Evolutionary conservation across 2,888 invertebrate species (phyloP).

Genomic region (Macrosiphum euphorbiae): DNA sequence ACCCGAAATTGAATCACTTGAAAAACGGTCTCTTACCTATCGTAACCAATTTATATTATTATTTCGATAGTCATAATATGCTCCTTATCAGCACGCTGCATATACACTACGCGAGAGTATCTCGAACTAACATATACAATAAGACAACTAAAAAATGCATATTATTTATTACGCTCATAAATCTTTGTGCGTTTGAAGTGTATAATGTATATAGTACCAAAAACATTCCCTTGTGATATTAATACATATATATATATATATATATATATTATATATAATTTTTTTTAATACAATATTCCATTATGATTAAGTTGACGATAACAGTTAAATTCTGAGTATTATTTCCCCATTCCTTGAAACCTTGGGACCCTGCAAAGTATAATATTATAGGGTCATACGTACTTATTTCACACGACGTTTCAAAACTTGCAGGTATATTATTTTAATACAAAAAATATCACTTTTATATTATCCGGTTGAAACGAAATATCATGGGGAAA

Average conservation of each 20-base stretch:
- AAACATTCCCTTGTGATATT: not conserved
- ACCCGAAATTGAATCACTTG: conserved; percentile 60
- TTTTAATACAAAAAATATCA: not conserved
- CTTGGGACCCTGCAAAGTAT: not conserved
- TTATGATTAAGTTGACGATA: conserved; percentile 5
- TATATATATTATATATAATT: no score
- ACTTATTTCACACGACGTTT: not conserved
- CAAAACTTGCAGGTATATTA: no score
- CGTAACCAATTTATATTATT: conserved; percentile 49
- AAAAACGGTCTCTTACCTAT: conserved; percentile 39
- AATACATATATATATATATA: not conserved
- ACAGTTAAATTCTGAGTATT: not conserved
- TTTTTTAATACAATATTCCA: not conserved
- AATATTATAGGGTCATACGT: not conserved
- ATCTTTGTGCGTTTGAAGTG: not conserved
- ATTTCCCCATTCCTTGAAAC: not conserved
- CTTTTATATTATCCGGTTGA: not conserved
- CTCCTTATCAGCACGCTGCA: conserved; percentile 27
- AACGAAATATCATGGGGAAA: no score
- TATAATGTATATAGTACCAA: not conserved
- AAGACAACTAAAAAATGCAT: conserved; percentile 13
- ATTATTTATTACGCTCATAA: not conserved
- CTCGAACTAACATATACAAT: not conserved
- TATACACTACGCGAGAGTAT: not conserved
- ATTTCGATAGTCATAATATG: conserved; percentile 52